Evolutionary conservation across 2,888 invertebrate species (phyloP), one percentile per base, ranked within the genome.

Genomic region (Drosophila differens): DNA sequence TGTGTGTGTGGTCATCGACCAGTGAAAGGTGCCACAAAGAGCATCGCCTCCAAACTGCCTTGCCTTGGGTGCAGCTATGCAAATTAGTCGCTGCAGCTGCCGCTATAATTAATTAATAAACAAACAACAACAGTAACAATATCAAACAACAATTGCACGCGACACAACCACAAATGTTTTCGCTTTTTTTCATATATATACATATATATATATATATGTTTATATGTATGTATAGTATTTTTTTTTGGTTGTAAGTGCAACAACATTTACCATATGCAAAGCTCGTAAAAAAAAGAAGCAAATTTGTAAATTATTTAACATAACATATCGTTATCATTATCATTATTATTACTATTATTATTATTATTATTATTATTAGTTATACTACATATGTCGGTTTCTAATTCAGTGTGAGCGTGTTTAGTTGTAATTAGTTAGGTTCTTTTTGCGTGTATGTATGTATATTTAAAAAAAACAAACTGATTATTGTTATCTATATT

Each of bases 221-320:
- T 80, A 69, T 76, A 57, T 59, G 61, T 68, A 58, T 47, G 63
- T 59, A 39, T 44, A 54, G 47, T 25, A 16, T 22, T 16, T 39
- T 57, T 57, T n/a, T 10, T 30, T 39, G 55, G 57, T 33, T 39
- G 35, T 64, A 69, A 52, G 60, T 76, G 71, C 61, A 71, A 51
- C 76, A 81, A 65, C 64, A 65, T 69, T 54, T 68, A 81, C 58
- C 49, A 68, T 57, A 64, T 69, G 28, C 16, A 39, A 57, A 67
- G 67, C 53, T 62, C 73, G 65, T 65, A 19, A 25, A 39, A 39
- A 6, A 5, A 37, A n/a, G 44, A 22, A 30, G 35, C 16, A 58
- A 79, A 85, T 79, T 72, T 89, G 89, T 83, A 78, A 84, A 78
- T 70, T 81, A 74, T 78, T 87, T 75, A 70, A 53, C 64, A 78